Percentiles rank a stretch among this genome's conserved stretches.
Conservation (phyloP, 2,113 vertebrate genomes). For the Oophaga pumilio region DNA sequence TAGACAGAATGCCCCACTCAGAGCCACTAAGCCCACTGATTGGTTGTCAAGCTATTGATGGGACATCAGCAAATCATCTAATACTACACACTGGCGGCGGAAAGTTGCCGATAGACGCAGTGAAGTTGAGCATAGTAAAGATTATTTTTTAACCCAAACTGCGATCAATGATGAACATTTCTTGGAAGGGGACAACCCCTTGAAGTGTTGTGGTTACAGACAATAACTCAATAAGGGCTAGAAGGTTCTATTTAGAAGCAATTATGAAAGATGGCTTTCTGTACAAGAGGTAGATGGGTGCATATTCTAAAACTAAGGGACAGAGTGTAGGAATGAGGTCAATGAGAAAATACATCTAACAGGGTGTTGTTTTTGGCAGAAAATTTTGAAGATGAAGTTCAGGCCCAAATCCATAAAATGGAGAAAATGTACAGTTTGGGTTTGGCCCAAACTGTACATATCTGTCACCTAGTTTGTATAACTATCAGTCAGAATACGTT, state of each 20-base stretch:
- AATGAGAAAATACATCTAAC: not conserved
- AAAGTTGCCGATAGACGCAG: too few species aligned
- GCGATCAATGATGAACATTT: too few species aligned
- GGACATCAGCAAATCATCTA: too few species aligned
- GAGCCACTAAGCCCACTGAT: too few species aligned
- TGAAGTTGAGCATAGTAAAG: too few species aligned
- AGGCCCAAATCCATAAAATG: not conserved
- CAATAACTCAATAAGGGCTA: not conserved
- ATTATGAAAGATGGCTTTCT: not conserved
- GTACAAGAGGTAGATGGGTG: not conserved
- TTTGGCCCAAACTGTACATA: not conserved
- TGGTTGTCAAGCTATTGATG: too few species aligned
- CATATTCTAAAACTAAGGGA: not conserved
- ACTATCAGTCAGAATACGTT: not conserved
- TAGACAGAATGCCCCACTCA: too few species aligned
- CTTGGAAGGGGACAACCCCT: too few species aligned
- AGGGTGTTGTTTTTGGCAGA: not conserved
- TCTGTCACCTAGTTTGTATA: not conserved
- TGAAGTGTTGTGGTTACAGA: not conserved
- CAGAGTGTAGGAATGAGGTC: not conserved
- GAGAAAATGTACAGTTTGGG: not conserved
- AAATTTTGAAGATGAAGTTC: not conserved
- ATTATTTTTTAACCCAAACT: too few species aligned
- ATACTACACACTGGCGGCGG: too few species aligned
- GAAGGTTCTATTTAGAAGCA: too few species aligned